Conservation (phyloP, 2,888 invertebrate species). For the Orthonychiurus folsomi region DNA sequence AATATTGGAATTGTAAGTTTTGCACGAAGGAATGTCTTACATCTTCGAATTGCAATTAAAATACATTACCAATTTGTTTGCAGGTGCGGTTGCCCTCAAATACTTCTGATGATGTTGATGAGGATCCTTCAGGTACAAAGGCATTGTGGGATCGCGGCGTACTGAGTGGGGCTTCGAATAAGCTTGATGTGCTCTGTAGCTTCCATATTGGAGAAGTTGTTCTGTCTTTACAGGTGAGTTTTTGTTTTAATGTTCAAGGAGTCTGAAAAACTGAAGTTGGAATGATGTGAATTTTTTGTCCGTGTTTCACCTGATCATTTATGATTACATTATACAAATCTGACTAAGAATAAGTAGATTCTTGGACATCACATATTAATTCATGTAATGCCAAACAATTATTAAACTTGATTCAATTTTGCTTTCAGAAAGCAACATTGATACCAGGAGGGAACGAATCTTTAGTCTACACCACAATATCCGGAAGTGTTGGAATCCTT, state of each 20-base stretch:
- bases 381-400: too few relatives aligned
- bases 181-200: constrained; percentile 82
- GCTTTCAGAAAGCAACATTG: constrained; percentile 66
- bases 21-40: too few relatives aligned
- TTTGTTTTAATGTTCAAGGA: neutral
- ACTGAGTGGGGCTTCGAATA: constrained; percentile 93
- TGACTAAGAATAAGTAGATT: constrained; percentile 25
- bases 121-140: constrained; percentile 97
- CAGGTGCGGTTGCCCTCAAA: constrained; percentile 72
- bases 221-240: constrained; percentile 68
- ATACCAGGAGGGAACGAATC: constrained; percentile 97
- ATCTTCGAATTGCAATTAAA: constrained; percentile 1
- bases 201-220: constrained; percentile 95
- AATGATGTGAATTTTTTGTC: constrained; percentile 38
- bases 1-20: constrained; percentile 75
- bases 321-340: constrained; percentile 38
- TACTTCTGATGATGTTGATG: constrained; percentile 94
- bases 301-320: constrained; percentile 40
- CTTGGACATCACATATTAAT: too few relatives aligned
- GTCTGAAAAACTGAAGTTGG: constrained; percentile 5
- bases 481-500: constrained; percentile 83
- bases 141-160: constrained; percentile 85
- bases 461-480: constrained; percentile 88
- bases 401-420: neutral
- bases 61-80: constrained; percentile 6